phyloP scores from a whole-genome alignment of 1,140 invertebrate genomes.

The Drosophila pruinosa region DNA sequence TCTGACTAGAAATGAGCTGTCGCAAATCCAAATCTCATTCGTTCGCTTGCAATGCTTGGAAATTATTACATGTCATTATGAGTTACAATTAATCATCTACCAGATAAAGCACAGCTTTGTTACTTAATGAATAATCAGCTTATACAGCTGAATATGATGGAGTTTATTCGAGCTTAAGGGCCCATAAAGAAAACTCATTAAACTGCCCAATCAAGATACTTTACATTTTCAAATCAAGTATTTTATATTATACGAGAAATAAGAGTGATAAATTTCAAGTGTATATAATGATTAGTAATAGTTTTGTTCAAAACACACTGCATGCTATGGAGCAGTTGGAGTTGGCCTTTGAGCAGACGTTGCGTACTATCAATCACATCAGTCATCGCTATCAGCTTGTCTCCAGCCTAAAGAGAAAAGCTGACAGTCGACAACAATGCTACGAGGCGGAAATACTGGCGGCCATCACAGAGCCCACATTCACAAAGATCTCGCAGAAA shows the following conservation, averaged over 20 bases:
- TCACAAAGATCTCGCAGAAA: background rate
- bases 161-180: too few relatives aligned
- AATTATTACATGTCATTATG: background rate
- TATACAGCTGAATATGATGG: too few relatives aligned
- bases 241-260: background rate
- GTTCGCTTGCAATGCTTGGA: background rate
- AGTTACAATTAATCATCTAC: background rate
- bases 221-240: background rate
- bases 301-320: conserved; percentile 35
- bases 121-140: background rate
- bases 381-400: conserved; percentile 38
- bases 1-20: conserved; percentile 30
- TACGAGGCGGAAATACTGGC: conserved; percentile 55
- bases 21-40: background rate
- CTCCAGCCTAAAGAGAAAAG: conserved; percentile 5
- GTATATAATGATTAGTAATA: conserved; percentile 33
- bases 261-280: conserved; percentile 41
- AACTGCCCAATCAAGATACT: background rate
- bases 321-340: conserved; percentile 43
- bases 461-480: conserved; percentile 33
- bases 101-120: background rate
- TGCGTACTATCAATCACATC: conserved; percentile 37
- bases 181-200: background rate
- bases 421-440: background rate
- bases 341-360: conserved; percentile 29